phyloP scores from a whole-genome alignment of 2,113 vertebrate species.

The Casuarius casuarius region DNA sequence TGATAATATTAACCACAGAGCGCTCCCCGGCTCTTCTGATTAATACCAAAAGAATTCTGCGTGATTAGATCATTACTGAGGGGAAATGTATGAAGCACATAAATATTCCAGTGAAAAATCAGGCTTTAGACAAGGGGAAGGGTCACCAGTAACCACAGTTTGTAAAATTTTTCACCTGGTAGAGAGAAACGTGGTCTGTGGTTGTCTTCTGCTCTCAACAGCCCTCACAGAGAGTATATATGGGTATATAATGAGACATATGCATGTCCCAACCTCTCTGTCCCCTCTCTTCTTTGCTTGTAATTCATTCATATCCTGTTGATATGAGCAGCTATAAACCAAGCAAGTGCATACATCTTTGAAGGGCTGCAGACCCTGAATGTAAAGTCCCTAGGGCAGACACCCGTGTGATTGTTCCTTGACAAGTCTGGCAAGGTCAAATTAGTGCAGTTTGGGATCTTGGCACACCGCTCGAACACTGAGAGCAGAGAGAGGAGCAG shows the following conservation, averaged over 20 bases:
- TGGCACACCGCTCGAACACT: background rate
- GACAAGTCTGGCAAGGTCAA: background rate
- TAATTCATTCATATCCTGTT: background rate
- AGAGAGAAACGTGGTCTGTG: background rate
- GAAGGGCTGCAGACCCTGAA: background rate
- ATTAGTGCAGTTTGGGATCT: background rate
- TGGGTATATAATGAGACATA: background rate
- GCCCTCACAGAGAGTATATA: background rate
- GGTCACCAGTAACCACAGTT: background rate
- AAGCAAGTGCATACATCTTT: background rate
- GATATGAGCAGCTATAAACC: background rate
- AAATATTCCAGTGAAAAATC: slow-evolving; percentile 1
- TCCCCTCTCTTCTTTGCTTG: background rate
- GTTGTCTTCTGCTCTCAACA: background rate
- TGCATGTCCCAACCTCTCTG: background rate
- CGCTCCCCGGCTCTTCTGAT: slow-evolving; percentile 33
- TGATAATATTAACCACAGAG: slow-evolving; percentile 52
- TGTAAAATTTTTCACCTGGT: background rate
- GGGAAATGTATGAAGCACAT: slow-evolving; percentile 5
- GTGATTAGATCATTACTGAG: slow-evolving; percentile 34
- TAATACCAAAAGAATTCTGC: slow-evolving; percentile 51
- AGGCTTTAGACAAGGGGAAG: background rate
- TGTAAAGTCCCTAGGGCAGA: background rate
- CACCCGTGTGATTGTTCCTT: background rate
- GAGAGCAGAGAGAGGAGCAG: background rate